Conservation (phyloP, 2,888 invertebrate species). For the Deroplatys truncata region DNA sequence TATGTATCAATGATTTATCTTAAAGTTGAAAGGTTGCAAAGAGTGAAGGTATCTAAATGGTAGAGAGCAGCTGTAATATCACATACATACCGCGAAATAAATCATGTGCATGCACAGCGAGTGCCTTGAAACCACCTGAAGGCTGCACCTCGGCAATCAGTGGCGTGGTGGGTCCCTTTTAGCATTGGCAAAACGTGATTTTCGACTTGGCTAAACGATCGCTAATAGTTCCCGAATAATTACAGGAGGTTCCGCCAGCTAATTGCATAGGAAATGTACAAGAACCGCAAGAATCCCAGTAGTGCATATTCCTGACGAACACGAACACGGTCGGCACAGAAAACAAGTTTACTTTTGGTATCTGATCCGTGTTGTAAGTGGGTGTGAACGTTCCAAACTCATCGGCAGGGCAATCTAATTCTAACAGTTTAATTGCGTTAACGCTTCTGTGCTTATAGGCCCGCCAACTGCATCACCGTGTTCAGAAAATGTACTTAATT, state of each 20-base stretch:
- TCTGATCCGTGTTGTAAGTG: not conserved
- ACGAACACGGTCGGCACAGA: not conserved
- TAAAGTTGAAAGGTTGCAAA: not conserved
- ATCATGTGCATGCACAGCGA: not conserved
- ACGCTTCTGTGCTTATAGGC: not conserved
- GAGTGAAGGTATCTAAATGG: not conserved
- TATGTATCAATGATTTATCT: not conserved
- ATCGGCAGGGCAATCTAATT: not conserved
- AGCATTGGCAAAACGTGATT: not conserved
- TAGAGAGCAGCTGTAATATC: not conserved
- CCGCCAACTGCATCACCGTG: too few species aligned
- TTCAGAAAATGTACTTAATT: not conserved
- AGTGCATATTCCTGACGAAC: not conserved
- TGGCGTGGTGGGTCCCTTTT: not conserved
- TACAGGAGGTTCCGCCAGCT: not conserved
- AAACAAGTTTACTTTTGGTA: not conserved
- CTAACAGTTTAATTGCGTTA: not conserved
- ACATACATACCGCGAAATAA: not conserved
- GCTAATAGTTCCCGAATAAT: not conserved
- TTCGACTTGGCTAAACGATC: not conserved
- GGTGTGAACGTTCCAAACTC: not conserved
- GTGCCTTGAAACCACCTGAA: not conserved
- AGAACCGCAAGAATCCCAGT: not conserved
- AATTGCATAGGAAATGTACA: not conserved
- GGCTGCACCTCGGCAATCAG: not conserved